phyloP scores from a whole-genome alignment of 1,140 invertebrate genomes.

The Formica exsecta region DNA sequence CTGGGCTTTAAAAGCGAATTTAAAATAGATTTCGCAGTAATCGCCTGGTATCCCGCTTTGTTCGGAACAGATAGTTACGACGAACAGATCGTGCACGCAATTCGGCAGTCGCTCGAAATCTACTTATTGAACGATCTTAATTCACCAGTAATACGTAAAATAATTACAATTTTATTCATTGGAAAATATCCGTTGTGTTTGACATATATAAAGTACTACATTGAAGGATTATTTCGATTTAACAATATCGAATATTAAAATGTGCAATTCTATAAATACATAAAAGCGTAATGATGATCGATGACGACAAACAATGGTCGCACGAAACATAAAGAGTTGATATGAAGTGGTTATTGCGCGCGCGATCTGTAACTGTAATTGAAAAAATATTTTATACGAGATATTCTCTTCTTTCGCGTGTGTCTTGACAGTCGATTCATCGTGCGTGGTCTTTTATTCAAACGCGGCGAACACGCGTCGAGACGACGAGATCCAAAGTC shows the following conservation, averaged over 20 bases:
- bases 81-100: constrained; percentile 32
- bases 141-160: background rate
- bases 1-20: constrained; percentile 62
- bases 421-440: constrained; percentile 46
- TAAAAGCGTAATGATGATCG: background rate
- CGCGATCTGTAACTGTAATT: constrained; percentile 34
- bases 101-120: constrained; percentile 32
- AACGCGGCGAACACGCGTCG: constrained; percentile 52
- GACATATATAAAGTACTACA: too few relatives aligned
- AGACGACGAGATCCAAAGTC: constrained; percentile 57
- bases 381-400: constrained; percentile 53
- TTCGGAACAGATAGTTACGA: constrained; percentile 16
- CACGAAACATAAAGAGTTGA: background rate
- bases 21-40: constrained; percentile 71
- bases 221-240: constrained; percentile 6
- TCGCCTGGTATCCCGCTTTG: constrained; percentile 45
- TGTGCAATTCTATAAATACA: background rate
- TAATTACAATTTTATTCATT: constrained; percentile 21
- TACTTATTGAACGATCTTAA: constrained; percentile 22
- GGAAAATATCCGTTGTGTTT: background rate
- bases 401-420: background rate
- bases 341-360: background rate
- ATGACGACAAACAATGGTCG: background rate
- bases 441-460: constrained; percentile 52
- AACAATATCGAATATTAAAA: background rate